A percentile compares a stretch with the other conserved stretches of the same genome.
Conservation (phyloP, 2,888 invertebrate species). For the Diarsia dahlii region DNA sequence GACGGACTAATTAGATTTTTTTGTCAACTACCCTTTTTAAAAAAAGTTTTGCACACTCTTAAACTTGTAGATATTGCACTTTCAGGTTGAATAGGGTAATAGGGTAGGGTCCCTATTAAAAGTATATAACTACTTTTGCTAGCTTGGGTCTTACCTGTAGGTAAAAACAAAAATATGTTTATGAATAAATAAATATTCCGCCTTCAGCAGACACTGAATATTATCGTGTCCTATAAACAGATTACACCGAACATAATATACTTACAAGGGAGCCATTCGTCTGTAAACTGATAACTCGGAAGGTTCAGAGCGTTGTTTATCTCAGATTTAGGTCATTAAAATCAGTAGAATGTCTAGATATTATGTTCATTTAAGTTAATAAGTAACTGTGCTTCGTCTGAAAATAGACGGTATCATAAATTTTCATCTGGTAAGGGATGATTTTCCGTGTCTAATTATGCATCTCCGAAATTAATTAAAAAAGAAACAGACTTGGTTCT, state of each 20-base stretch:
- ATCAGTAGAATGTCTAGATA: not conserved
- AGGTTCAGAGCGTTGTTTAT: constrained; percentile 4
- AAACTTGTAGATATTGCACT: no score
- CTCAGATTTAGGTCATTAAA: constrained; percentile 14
- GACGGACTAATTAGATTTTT: no score
- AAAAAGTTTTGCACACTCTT: no score
- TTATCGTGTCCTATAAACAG: not conserved
- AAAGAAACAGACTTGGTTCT: not conserved
- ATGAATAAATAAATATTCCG: not conserved
- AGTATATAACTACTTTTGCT: no score
- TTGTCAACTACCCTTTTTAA: no score
- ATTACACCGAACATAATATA: not conserved
- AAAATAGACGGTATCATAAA: not conserved
- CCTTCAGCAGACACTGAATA: not conserved
- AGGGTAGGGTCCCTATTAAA: no score
- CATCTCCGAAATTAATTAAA: not conserved
- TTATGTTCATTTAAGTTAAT: not conserved
- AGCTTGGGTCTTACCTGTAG: no score
- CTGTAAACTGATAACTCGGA: constrained; percentile 12
- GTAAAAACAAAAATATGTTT: no score
- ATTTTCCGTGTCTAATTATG: not conserved
- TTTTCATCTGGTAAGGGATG: not conserved
- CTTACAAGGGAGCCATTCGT: not conserved
- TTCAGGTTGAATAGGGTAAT: no score
- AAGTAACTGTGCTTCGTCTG: not conserved